Conservation (phyloP, 2,888 invertebrate species). For the Acanthosepion pharaonis region DNA sequence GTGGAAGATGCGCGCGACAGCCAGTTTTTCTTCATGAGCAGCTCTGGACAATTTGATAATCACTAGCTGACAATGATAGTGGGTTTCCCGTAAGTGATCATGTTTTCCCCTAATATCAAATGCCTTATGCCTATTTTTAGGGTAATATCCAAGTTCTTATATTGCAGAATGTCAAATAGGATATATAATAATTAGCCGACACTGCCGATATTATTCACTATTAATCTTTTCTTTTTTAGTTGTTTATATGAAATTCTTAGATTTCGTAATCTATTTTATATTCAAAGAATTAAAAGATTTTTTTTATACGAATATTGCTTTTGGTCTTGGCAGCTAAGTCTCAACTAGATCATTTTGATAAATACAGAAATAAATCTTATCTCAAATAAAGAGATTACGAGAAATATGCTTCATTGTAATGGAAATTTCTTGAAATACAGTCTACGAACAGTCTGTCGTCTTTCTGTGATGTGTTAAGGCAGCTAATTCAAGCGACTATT, state of each 20-base stretch:
- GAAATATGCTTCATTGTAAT: neutral
- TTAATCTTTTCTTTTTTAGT: neutral
- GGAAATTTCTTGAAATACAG: too few relatives aligned
- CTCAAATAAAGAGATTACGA: neutral
- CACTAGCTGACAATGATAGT: neutral
- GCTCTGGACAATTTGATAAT: neutral
- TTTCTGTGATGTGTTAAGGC: too few relatives aligned
- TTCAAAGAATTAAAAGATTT: neutral
- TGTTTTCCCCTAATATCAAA: neutral
- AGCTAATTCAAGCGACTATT: too few relatives aligned
- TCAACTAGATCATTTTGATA: neutral
- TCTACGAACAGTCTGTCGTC: too few relatives aligned
- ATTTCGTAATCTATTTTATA: too few relatives aligned
- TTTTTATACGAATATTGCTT: neutral
- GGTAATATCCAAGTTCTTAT: neutral
- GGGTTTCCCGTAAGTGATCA: neutral
- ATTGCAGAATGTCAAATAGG: neutral
- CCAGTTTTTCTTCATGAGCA: conserved; percentile 4
- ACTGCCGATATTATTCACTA: neutral
- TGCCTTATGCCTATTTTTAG: neutral
- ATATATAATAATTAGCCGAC: neutral
- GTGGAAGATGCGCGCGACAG: conserved; percentile 33
- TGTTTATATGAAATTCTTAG: too few relatives aligned
- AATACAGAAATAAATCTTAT: neutral
- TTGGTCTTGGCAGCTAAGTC: conserved; percentile 16